These are phyloP conservation scores for Leucophenga montana DNA, from an alignment of 2,888 invertebrate species.

Conservation along the genomic window DNA sequence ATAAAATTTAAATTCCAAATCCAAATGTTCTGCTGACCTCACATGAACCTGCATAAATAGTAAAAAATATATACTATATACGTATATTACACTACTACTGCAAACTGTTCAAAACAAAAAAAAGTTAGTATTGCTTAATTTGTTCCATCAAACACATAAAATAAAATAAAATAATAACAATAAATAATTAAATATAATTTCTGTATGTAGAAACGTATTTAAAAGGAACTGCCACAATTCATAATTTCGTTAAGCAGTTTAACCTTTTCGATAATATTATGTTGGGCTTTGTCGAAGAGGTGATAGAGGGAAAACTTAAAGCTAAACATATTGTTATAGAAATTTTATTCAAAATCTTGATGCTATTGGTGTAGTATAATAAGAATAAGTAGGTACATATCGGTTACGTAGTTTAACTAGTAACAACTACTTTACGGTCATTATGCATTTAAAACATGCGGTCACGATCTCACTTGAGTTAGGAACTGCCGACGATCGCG, in stretches of 20 bases:
- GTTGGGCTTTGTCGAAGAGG: no score
- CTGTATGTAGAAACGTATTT: constrained; percentile 45
- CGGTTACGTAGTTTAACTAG: constrained; percentile 50
- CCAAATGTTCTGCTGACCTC: no score
- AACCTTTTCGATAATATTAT: constrained; percentile 56
- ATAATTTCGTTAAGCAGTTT: constrained; percentile 68
- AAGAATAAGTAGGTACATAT: constrained; percentile 44
- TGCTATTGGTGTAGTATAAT: constrained; percentile 46
- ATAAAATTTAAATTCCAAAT: no score
- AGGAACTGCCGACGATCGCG: constrained; percentile 57
- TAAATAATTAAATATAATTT: constrained; percentile 34
- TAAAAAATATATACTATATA: no score
- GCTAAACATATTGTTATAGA: constrained; percentile 50
- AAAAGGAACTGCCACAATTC: constrained; percentile 67
- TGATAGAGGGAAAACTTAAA: constrained; percentile 1
- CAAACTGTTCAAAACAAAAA: constrained; percentile 13
- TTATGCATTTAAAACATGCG: constrained; percentile 74
- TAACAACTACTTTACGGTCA: constrained; percentile 72
- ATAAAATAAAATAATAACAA: constrained; percentile 16
- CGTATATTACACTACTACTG: constrained; percentile 33
- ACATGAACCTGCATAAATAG: no score
- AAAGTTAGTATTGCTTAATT: no score
- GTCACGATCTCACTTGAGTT: constrained; percentile 72
- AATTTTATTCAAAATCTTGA: constrained; percentile 5
- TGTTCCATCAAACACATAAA: no score